These are phyloP conservation scores for Drosophila trichaetosa DNA, from an alignment of 2,888 invertebrate genomes.

Conservation along the genomic window DNA sequence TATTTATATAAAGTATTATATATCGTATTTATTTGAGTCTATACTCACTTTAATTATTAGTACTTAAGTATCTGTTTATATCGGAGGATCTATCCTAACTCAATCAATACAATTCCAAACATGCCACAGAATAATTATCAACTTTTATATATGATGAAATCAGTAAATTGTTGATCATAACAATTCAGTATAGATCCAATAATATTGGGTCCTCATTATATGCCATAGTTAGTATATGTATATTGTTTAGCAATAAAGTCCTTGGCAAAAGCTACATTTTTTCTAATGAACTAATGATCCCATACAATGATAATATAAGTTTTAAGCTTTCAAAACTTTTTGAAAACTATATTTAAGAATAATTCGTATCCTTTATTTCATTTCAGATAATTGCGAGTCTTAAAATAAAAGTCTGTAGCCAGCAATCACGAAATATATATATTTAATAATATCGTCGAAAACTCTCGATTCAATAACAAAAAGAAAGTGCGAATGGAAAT, in stretches of 20 bases:
- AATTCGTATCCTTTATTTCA: constrained; percentile 13
- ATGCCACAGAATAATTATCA: background rate
- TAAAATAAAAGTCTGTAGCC: constrained; percentile 57
- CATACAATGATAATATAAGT: background rate
- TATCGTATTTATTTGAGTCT: background rate
- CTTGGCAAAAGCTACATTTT: background rate
- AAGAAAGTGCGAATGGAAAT: constrained; percentile 4
- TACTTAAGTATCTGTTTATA: background rate
- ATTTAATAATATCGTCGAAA: constrained; percentile 9
- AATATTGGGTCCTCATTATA: background rate
- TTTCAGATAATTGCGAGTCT: constrained; percentile 57
- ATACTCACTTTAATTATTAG: background rate
- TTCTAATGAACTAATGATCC: background rate
- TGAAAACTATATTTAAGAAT: background rate
- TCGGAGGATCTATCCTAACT: background rate
- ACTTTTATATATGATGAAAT: background rate
- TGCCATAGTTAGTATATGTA: background rate
- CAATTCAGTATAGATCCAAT: background rate
- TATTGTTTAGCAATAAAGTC: background rate
- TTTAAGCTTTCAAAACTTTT: background rate
- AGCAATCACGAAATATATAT: constrained; percentile 50
- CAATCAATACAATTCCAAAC: background rate
- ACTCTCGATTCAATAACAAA: constrained; percentile 9
- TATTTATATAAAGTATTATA: background rate
- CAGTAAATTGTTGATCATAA: background rate